These are phyloP conservation scores for Colistium nudipinnis DNA, from an alignment of 2,113 vertebrate species.

Conservation along the genomic window DNA sequence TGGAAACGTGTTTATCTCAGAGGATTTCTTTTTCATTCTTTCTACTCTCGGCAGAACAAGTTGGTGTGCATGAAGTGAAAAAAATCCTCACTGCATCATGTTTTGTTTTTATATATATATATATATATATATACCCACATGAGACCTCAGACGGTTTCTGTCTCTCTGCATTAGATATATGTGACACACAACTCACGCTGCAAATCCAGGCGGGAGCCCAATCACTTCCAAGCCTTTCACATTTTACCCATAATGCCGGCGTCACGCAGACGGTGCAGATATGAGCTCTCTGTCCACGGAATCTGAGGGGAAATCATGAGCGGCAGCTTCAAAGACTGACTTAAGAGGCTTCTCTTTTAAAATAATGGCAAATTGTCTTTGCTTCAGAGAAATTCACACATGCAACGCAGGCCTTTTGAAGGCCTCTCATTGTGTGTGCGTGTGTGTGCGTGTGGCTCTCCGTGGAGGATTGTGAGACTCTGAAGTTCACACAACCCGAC, in stretches of 20 bases:
- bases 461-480: no score
- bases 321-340: no score
- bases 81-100: slow-evolving; percentile 26
- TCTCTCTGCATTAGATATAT: not conserved
- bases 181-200: slow-evolving; percentile 12
- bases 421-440: no score
- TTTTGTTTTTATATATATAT: no score
- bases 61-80: not conserved
- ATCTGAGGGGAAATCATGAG: slow-evolving; percentile 65
- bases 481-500: no score
- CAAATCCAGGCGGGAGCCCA: slow-evolving; percentile 38
- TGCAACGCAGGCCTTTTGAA: no score
- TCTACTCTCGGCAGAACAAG: not conserved
- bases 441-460: no score
- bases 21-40: not conserved
- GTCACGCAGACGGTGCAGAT: slow-evolving; percentile 57
- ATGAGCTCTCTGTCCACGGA: slow-evolving; percentile 47
- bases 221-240: slow-evolving; percentile 32
- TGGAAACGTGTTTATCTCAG: not conserved
- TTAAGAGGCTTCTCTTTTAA: no score
- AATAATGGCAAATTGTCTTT: no score
- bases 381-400: slow-evolving; percentile 33
- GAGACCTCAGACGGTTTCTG: slow-evolving; percentile 10
- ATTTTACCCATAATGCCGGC: slow-evolving; percentile 51
- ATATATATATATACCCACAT: not conserved